These are phyloP conservation scores for Seriola quinqueradiata DNA, from an alignment of 2,113 vertebrate species.

Conservation along the genomic window DNA sequence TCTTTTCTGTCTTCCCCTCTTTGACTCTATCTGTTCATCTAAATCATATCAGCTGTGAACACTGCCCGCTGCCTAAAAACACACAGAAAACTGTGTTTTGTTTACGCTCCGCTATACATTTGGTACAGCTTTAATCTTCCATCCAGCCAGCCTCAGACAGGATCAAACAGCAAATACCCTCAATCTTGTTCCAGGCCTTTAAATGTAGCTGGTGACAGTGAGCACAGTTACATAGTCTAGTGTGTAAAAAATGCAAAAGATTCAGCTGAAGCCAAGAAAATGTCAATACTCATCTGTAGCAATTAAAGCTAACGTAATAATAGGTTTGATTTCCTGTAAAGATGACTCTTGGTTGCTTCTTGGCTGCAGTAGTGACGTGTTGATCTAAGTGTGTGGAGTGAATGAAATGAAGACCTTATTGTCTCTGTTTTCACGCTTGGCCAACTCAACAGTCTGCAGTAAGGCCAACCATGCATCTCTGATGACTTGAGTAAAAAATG, in stretches of 20 bases:
- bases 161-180: conserved; percentile 36
- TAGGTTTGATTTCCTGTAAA: conserved; percentile 1
- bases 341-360: neutral
- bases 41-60: conserved; percentile 19
- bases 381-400: neutral
- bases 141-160: conserved; percentile 18
- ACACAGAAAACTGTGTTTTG: conserved; percentile 7
- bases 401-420: neutral
- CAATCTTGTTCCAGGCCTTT: neutral
- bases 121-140: conserved; percentile 23
- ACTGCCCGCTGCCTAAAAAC: conserved; percentile 17
- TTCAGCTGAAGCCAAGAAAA: neutral
- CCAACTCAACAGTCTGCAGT: conserved; percentile 13
- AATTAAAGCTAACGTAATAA: neutral
- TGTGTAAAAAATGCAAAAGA: neutral
- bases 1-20: conserved; percentile 32
- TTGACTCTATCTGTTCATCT: conserved; percentile 53
- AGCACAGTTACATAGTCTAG: neutral
- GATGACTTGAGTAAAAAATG: neutral
- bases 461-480: neutral
- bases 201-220: neutral
- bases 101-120: conserved; percentile 32
- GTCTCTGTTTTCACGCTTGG: neutral
- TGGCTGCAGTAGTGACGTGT: neutral
- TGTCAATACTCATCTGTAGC: neutral